phyloP scores from a whole-genome alignment of 2,113 vertebrate genomes.

The Ariopsis seemanni region DNA sequence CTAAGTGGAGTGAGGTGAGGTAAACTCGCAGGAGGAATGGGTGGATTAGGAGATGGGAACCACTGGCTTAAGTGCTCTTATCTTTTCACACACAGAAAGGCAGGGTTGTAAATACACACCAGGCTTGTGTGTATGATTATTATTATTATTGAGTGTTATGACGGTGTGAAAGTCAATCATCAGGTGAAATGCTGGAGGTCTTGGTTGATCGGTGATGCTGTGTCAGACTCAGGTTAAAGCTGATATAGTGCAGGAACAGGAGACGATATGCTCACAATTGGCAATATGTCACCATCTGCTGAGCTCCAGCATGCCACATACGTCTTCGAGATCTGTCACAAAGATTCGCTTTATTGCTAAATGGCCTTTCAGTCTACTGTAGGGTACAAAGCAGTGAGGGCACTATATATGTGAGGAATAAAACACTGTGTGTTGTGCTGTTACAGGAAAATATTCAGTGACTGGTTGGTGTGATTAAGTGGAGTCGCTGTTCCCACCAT shows the following conservation, averaged over 20 bases:
- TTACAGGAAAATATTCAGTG: neutral
- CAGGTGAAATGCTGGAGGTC: conserved; percentile 4
- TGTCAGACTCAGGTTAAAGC: conserved; percentile 6
- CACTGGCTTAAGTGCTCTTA: conserved; percentile 11
- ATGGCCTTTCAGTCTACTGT: neutral
- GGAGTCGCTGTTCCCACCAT: neutral
- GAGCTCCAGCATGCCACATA: neutral
- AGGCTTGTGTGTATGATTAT: neutral
- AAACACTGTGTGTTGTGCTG: neutral
- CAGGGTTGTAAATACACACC: conserved; percentile 18
- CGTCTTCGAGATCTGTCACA: neutral
- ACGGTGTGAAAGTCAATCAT: conserved; percentile 17
- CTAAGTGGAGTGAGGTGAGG: neutral
- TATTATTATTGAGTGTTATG: conserved; percentile 8
- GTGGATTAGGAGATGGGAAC: neutral
- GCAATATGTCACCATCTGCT: conserved; percentile 11
- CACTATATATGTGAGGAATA: neutral
- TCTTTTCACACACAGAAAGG: neutral
- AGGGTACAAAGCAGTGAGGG: neutral
- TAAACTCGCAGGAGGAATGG: neutral
- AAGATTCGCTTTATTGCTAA: neutral
- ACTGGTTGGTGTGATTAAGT: neutral
- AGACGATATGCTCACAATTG: neutral
- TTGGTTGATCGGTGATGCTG: neutral
- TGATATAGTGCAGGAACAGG: conserved; percentile 18